Evolutionary conservation across 2,113 vertebrate genomes (phyloP).

Genomic region (Psephotus haematonotus): DNA sequence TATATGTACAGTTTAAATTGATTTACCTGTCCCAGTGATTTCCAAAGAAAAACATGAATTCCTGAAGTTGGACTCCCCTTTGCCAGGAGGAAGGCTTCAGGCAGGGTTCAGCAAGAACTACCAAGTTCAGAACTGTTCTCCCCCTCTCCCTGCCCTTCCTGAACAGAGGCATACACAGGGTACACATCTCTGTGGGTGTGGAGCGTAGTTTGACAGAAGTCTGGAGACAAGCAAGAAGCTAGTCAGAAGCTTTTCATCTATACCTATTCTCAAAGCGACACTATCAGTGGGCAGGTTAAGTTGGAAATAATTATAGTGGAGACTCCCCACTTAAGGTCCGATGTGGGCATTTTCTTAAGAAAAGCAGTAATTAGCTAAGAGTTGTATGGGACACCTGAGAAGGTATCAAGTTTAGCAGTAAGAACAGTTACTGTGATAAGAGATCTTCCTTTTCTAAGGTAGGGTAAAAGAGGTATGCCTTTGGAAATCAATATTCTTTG

Average conservation of each 20-base stretch:
- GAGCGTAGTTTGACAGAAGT: neutral
- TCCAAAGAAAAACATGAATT: neutral
- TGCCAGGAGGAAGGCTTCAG: neutral
- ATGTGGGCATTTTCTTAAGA: neutral
- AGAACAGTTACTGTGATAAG: neutral
- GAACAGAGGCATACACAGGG: neutral
- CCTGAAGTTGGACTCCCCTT: conserved; percentile 9
- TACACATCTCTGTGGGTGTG: neutral
- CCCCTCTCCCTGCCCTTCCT: neutral
- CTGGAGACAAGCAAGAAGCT: neutral
- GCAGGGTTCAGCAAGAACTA: neutral
- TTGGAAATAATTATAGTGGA: neutral
- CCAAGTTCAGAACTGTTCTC: conserved; percentile 2
- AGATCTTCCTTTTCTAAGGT: neutral
- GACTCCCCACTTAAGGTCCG: neutral
- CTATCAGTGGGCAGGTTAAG: neutral
- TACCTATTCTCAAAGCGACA: neutral
- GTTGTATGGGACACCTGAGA: neutral
- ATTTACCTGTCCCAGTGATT: conserved; percentile 2
- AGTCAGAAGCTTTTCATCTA: neutral
- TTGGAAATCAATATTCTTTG: neutral
- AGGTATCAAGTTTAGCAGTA: neutral
- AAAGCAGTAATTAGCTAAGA: neutral
- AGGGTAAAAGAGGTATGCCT: neutral
- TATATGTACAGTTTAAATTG: neutral